phyloP scores from a whole-genome alignment of 2,113 vertebrate genomes.

The Grantiella picta region DNA sequence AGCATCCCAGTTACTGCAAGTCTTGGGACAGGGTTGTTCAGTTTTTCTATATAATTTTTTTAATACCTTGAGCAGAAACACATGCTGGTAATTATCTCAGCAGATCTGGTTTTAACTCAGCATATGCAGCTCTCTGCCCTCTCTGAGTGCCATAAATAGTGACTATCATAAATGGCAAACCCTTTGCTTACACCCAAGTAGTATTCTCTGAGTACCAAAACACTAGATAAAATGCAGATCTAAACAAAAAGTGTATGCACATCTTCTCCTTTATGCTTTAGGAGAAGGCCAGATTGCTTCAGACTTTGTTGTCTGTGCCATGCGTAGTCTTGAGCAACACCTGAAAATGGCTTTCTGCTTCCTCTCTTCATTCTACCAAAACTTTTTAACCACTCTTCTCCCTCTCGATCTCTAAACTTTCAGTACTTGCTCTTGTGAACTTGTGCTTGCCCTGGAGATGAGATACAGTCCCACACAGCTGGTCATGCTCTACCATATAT shows the following conservation, averaged over 20 bases:
- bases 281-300: background rate
- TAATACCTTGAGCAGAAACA: background rate
- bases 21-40: background rate
- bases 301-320: background rate
- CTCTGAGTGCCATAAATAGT: background rate
- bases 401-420: background rate
- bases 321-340: background rate
- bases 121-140: background rate
- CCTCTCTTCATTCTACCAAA: background rate
- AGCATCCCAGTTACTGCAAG: background rate
- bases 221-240: background rate
- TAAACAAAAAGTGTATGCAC: background rate
- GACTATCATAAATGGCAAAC: background rate
- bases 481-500: rapidly evolving
- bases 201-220: background rate
- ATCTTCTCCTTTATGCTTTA: background rate
- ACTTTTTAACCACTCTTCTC: background rate
- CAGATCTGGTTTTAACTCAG: background rate
- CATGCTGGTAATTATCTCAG: background rate
- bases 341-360: background rate
- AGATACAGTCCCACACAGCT: background rate
- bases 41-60: background rate
- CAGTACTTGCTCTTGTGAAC: background rate
- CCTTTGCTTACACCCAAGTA: background rate
- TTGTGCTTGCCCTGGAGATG: background rate